These are phyloP conservation scores for Crotalus adamanteus DNA, from an alignment of 2,797 vertebrate genomes.

Conservation along the genomic window DNA sequence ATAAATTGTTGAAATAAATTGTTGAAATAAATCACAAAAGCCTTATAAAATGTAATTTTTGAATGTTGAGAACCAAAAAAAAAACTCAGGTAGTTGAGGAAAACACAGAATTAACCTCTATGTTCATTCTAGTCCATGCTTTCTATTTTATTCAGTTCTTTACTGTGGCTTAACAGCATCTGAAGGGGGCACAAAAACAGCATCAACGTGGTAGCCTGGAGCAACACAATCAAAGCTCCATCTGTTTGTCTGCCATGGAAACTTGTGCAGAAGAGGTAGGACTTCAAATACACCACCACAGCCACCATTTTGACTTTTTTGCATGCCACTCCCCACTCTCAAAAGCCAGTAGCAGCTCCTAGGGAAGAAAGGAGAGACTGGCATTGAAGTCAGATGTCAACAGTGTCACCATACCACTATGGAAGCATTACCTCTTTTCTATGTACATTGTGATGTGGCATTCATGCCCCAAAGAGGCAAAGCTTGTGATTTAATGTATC, in stretches of 20 bases:
- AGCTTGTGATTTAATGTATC: background rate
- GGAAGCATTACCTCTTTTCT: no score
- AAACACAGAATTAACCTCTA: background rate
- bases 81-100: background rate
- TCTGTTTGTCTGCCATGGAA: background rate
- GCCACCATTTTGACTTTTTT: background rate
- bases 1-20: background rate
- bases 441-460: background rate
- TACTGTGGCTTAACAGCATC: background rate
- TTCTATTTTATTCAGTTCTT: background rate
- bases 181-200: background rate
- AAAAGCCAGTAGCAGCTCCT: background rate
- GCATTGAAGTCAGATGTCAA: background rate
- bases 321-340: background rate
- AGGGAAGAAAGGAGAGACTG: background rate
- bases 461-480: background rate
- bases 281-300: background rate
- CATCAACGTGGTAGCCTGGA: background rate
- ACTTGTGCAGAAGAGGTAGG: background rate
- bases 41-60: background rate
- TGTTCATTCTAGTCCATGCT: background rate
- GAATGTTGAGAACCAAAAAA: background rate
- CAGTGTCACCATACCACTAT: no score
- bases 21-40: conserved; percentile 3
- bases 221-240: background rate